These are phyloP conservation scores for Hipparchia sbordonii DNA, from an alignment of 2,888 invertebrate genomes.

Conservation along the genomic window DNA sequence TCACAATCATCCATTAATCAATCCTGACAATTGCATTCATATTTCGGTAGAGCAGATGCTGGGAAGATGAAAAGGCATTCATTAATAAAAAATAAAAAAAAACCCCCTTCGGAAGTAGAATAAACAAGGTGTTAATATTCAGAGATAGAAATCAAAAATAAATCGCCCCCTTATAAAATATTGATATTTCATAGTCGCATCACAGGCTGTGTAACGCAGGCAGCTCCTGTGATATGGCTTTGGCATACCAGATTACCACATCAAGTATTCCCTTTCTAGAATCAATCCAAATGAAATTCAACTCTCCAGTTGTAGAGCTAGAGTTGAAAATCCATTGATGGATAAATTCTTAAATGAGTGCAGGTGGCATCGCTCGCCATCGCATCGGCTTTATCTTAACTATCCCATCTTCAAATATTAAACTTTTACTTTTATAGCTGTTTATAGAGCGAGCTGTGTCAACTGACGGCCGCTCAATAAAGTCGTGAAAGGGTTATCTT, in stretches of 20 bases:
- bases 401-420: constrained; percentile 75
- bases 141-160: constrained; percentile 70
- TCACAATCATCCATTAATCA: constrained; percentile 56
- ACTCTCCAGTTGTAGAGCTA: constrained; percentile 37
- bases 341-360: constrained; percentile 51
- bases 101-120: constrained; percentile 44
- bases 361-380: constrained; percentile 73
- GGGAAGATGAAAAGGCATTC: constrained; percentile 52
- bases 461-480: constrained; percentile 57
- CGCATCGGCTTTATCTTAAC: constrained; percentile 70
- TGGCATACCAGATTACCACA: constrained; percentile 75
- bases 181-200: constrained; percentile 78
- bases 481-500: constrained; percentile 38
- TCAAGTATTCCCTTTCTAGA: constrained; percentile 67
- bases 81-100: constrained; percentile 51
- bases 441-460: constrained; percentile 74
- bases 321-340: constrained; percentile 41
- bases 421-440: constrained; percentile 77
- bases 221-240: constrained; percentile 66
- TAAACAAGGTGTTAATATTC: constrained; percentile 78
- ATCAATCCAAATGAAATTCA: constrained; percentile 40
- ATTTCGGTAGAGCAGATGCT: constrained; percentile 62
- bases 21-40: constrained; percentile 51
- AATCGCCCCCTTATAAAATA: constrained; percentile 74
- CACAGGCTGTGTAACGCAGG: constrained; percentile 73